Evolutionary conservation across 2,113 vertebrate species (phyloP).

Genomic region (Ailurus styani): DNA sequence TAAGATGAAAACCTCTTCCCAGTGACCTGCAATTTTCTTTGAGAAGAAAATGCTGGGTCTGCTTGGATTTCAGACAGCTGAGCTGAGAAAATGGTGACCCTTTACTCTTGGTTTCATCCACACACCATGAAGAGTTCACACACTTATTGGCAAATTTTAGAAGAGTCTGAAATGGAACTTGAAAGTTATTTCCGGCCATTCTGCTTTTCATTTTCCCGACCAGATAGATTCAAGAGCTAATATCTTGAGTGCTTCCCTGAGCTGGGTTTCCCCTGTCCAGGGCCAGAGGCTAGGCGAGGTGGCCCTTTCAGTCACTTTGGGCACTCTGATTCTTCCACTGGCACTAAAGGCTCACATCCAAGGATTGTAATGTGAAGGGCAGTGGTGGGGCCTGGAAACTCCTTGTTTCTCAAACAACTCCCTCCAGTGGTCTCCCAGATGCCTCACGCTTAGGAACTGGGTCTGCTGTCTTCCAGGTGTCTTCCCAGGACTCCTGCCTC

Average conservation of each 20-base stretch:
- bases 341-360: background rate
- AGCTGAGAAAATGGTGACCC: background rate
- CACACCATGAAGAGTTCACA: background rate
- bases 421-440: background rate
- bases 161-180: background rate
- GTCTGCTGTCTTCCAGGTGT: background rate
- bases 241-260: background rate
- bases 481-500: background rate
- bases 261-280: background rate
- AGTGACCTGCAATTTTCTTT: background rate
- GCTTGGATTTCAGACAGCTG: background rate
- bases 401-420: background rate
- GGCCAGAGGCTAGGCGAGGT: background rate
- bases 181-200: background rate
- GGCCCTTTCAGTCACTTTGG: background rate
- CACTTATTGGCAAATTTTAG: background rate
- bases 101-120: background rate
- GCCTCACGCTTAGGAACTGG: no score
- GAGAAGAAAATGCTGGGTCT: background rate
- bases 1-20: background rate
- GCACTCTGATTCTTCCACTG: background rate
- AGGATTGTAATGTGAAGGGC: background rate
- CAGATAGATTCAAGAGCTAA: background rate
- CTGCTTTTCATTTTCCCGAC: background rate
- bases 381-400: background rate